These are phyloP conservation scores for Thalassophryne amazonica DNA, from an alignment of 2,797 vertebrate species.

Conservation along the genomic window DNA sequence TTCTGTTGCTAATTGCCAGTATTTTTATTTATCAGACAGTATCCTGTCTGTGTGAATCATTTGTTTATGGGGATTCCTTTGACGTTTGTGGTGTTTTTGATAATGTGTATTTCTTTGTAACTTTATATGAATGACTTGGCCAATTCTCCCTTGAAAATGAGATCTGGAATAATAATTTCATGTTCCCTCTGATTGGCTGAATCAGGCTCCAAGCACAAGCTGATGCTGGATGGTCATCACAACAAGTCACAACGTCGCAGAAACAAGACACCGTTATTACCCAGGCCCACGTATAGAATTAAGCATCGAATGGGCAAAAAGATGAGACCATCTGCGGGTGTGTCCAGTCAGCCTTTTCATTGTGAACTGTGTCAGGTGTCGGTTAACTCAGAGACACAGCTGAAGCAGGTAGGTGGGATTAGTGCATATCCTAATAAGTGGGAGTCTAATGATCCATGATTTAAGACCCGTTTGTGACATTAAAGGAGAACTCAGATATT, in stretches of 20 bases:
- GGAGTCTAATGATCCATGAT: too few relatives aligned
- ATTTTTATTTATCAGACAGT: too few relatives aligned
- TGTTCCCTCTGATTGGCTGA: slow-evolving; percentile 11
- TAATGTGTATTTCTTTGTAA: too few relatives aligned
- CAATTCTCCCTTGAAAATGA: background rate
- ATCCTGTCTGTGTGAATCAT: too few relatives aligned
- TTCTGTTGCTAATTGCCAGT: too few relatives aligned
- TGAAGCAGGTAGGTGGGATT: slow-evolving; percentile 85
- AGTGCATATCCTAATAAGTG: background rate
- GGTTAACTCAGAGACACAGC: slow-evolving; percentile 97
- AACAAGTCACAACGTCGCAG: slow-evolving; percentile 80
- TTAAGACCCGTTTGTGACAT: too few relatives aligned
- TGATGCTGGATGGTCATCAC: slow-evolving; percentile 89
- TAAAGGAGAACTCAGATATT: too few relatives aligned
- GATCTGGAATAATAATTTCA: too few relatives aligned
- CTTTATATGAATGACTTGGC: too few relatives aligned
- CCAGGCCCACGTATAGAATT: slow-evolving; percentile 74
- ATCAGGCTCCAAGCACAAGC: slow-evolving; percentile 93
- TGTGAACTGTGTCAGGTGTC: slow-evolving; percentile 95
- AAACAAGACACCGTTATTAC: slow-evolving; percentile 79
- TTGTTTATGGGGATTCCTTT: too few relatives aligned
- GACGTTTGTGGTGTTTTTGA: too few relatives aligned
- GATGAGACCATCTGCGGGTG: slow-evolving; percentile 69
- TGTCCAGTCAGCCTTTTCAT: slow-evolving; percentile 85
- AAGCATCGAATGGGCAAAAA: slow-evolving; percentile 82